Conservation (phyloP, 2,797 vertebrate species). For the Bovichtus variegatus region DNA sequence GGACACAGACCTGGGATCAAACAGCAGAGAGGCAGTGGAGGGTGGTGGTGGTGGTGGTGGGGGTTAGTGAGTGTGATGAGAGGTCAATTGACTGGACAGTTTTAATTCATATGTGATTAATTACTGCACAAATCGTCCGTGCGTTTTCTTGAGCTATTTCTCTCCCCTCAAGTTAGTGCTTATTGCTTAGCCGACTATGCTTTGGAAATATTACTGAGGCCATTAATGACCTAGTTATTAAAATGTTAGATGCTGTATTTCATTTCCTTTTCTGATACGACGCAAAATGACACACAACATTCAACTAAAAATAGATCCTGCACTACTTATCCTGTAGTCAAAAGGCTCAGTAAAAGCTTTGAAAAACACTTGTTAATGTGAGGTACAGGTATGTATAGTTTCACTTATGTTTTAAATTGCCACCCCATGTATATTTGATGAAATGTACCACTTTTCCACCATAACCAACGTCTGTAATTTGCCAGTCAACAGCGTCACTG, state of each 20-base stretch:
- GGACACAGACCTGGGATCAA: slow-evolving; percentile 67
- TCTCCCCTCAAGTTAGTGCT: slow-evolving; percentile 19
- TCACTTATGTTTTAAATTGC: slow-evolving; percentile 40
- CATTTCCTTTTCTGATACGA: slow-evolving; percentile 44
- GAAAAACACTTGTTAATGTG: slow-evolving; percentile 17
- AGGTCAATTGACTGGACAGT: slow-evolving; percentile 43
- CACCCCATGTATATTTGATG: slow-evolving; percentile 29
- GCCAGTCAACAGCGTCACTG: slow-evolving; percentile 48
- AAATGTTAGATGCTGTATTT: slow-evolving; percentile 50
- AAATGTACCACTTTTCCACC: slow-evolving; percentile 34
- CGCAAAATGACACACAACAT: slow-evolving; percentile 24
- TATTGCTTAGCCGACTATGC: slow-evolving; percentile 35
- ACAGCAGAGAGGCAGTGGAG: slow-evolving; percentile 53
- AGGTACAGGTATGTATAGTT: slow-evolving; percentile 58
- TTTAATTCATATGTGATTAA: slow-evolving; percentile 53
- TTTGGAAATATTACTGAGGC: slow-evolving; percentile 39
- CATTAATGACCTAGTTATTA: slow-evolving; percentile 47
- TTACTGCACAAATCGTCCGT: slow-evolving; percentile 41
- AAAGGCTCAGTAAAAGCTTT: slow-evolving; percentile 6
- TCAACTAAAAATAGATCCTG: slow-evolving; percentile 10
- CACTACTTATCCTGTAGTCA: background rate
- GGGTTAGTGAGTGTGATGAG: slow-evolving; percentile 34
- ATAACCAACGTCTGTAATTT: slow-evolving; percentile 61
- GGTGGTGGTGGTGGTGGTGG: slow-evolving; percentile 40
- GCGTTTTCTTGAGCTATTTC: slow-evolving; percentile 13